Conservation (phyloP, 2,797 vertebrate genomes). For the Manis crassicaudata region DNA sequence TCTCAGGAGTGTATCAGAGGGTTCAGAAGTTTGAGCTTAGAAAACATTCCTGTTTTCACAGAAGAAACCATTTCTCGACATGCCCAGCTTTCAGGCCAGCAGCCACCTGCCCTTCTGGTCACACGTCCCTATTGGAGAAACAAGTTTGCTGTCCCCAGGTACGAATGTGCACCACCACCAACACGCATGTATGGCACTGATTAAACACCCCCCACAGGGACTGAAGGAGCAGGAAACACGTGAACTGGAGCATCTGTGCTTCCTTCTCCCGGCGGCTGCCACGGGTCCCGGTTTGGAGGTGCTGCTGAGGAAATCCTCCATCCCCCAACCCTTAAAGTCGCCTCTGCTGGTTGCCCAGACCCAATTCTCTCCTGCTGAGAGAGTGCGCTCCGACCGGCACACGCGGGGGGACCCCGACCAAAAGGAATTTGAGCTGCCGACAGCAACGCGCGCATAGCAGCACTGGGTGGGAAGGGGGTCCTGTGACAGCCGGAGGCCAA, state of each 20-base stretch:
- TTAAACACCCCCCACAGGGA: not conserved
- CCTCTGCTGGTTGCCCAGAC: not conserved
- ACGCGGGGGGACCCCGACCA: not conserved
- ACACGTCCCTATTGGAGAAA: not conserved
- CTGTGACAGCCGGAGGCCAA: not conserved
- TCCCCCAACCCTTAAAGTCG: not conserved
- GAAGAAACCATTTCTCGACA: not conserved
- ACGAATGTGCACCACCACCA: not conserved
- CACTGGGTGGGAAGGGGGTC: no score
- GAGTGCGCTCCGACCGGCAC: no score
- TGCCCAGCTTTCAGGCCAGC: not conserved
- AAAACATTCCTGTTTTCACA: not conserved
- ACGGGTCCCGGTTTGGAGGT: not conserved
- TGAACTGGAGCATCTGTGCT: no score
- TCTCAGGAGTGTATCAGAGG: not conserved
- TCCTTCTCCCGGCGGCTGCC: no score
- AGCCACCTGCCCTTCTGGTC: not conserved
- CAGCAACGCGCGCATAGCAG: accelerated
- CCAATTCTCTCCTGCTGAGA: not conserved
- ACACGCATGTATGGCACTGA: not conserved
- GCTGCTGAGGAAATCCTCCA: not conserved
- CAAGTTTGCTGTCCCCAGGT: not conserved
- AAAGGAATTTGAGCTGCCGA: not conserved
- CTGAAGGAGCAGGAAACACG: no score
- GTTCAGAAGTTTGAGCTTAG: not conserved